Conservation (phyloP, 2,888 invertebrate species). For the Pollenia griseotomentosa region DNA sequence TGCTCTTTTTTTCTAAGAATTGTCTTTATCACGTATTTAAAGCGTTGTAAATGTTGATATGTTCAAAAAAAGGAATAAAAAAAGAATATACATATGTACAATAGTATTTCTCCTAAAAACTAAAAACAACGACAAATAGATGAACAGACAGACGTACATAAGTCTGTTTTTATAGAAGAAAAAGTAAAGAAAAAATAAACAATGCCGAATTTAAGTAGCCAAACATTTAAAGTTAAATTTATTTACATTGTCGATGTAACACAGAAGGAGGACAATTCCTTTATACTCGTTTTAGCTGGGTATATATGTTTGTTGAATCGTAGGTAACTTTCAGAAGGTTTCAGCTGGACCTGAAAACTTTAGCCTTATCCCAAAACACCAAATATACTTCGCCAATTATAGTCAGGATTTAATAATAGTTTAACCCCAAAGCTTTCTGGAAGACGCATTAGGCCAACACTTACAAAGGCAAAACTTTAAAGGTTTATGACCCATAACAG, state of each 20-base stretch:
- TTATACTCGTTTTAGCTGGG: slow-evolving; percentile 5
- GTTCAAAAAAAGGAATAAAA: slow-evolving; percentile 39
- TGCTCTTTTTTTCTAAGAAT: slow-evolving; percentile 70
- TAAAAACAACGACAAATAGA: slow-evolving; percentile 25
- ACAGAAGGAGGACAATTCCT: slow-evolving; percentile 42
- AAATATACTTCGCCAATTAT: too few species aligned
- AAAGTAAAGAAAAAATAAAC: slow-evolving; percentile 29
- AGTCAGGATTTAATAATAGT: too few species aligned
- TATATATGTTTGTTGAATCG: too few species aligned
- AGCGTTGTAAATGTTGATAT: slow-evolving; percentile 71
- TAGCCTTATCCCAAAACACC: too few species aligned
- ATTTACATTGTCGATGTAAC: slow-evolving; percentile 20
- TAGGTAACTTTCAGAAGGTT: too few species aligned
- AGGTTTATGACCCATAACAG: too few species aligned
- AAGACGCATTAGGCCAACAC: too few species aligned
- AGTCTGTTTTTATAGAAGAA: background rate
- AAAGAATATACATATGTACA: slow-evolving; percentile 24
- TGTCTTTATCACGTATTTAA: slow-evolving; percentile 73
- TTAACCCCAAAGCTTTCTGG: too few species aligned
- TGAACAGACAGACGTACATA: slow-evolving; percentile 15
- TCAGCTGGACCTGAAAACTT: too few species aligned
- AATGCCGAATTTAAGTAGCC: slow-evolving; percentile 66
- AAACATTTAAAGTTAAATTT: slow-evolving; percentile 64
- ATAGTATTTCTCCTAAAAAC: slow-evolving; percentile 17
- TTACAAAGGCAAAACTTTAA: too few species aligned